These are phyloP conservation scores for Indri indri DNA, from an alignment of 2,113 vertebrate species.

Conservation along the genomic window DNA sequence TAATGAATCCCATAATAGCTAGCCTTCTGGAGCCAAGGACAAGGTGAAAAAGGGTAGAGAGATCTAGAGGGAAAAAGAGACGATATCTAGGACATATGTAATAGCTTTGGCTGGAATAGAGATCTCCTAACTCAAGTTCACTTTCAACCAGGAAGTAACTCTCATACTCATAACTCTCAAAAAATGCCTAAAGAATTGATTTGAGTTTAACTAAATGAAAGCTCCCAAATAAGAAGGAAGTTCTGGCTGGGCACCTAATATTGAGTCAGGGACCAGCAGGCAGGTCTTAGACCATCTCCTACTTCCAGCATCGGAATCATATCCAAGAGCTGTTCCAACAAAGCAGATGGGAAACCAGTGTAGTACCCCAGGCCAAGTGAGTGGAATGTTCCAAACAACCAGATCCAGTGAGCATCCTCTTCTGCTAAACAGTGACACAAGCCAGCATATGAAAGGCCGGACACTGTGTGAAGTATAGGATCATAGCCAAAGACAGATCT, in stretches of 20 bases:
- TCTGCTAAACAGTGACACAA: constrained; percentile 64
- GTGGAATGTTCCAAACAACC: constrained; percentile 65
- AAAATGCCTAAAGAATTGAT: background rate
- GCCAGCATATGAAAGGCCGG: constrained; percentile 54
- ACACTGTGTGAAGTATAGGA: constrained; percentile 22
- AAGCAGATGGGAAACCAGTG: constrained; percentile 64
- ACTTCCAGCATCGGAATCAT: constrained; percentile 32
- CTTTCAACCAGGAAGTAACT: background rate
- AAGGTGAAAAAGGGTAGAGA: background rate
- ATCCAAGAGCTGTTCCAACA: constrained; percentile 51
- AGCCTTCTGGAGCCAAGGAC: background rate
- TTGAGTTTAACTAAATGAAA: background rate
- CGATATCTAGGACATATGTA: background rate
- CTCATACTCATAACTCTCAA: background rate
- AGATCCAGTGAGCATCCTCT: constrained; percentile 50
- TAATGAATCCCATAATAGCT: background rate
- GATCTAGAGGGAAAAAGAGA: background rate
- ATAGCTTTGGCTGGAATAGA: background rate
- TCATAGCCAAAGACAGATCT: constrained; percentile 16
- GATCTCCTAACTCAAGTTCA: background rate
- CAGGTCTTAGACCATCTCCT: background rate
- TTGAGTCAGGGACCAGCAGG: background rate
- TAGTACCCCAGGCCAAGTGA: constrained; percentile 32
- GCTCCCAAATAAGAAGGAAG: background rate
- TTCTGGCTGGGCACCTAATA: too few relatives aligned